Evolutionary conservation across 2,888 invertebrate species (phyloP).

Genomic region (Phanerotoma sp.): DNA sequence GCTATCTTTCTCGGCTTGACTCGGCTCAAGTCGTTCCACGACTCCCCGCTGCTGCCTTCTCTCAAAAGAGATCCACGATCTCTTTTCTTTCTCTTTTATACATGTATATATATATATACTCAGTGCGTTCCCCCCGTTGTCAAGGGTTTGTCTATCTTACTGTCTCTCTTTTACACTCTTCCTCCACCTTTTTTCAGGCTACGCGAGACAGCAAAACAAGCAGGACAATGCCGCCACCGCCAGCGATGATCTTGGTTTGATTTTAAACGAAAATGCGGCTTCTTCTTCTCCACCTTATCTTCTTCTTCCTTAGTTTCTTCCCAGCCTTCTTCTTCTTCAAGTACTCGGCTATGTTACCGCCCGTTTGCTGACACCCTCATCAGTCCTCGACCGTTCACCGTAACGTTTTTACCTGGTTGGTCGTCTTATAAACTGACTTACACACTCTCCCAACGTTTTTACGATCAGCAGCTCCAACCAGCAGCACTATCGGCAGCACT

Average conservation of each 20-base stretch:
- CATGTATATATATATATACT: no score
- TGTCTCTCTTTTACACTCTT: conserved; percentile 24
- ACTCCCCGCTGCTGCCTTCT: conserved; percentile 13
- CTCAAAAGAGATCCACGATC: conserved; percentile 2
- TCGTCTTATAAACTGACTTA: conserved; percentile 9
- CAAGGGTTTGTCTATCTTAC: conserved; percentile 14
- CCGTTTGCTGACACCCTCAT: conserved; percentile 11
- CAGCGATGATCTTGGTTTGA: conserved; percentile 11
- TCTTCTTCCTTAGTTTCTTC: background rate
- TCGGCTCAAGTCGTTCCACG: conserved; percentile 28
- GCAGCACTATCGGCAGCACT: conserved; percentile 16
- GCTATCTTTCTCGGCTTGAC: conserved; percentile 24
- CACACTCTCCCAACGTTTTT: conserved; percentile 11
- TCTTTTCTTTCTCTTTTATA: conserved; percentile 16
- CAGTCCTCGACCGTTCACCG: background rate
- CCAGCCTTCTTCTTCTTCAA: background rate
- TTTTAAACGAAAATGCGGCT: conserved; percentile 26
- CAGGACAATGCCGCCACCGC: conserved; percentile 36
- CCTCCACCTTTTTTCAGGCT: conserved; percentile 16
- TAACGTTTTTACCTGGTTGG: conserved; percentile 14
- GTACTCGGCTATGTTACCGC: conserved; percentile 7
- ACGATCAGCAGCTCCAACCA: conserved; percentile 20
- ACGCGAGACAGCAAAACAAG: conserved; percentile 42
- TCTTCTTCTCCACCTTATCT: conserved; percentile 7
- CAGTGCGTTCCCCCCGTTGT: conserved; percentile 8